Evolutionary conservation across 2,888 invertebrate species (phyloP), one percentile per base, ranked within the genome.

Genomic region (Galerucella pusilla): DNA sequence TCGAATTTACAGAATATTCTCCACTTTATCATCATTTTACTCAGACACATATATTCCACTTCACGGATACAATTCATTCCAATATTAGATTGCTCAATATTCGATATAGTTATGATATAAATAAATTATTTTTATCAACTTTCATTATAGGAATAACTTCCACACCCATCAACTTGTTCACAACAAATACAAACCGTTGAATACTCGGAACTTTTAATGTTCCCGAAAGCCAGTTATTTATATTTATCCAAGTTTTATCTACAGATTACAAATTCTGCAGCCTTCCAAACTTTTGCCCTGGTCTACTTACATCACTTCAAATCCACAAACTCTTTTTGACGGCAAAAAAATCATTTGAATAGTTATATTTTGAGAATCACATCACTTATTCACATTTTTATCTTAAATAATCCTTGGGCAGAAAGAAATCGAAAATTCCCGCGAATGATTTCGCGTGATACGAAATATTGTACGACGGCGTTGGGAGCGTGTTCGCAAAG

Each of bases 401-500:
- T 70, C 25, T 35, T 4, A 11, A 59, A 68, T 14, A 46, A 46
- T 67, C 54, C 45, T 9, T 6, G 20, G 7, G 4, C 6, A 46
- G 25, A 45, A 20, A 16, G 35, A 54, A 67, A 25, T 60, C 60
- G 68, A n/a, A 35, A 68, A 71, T 68, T 64, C 71, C 54, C 71
- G 74, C 71, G 68, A 71, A 20, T 73, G 68, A 70, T 76, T 71
- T 74, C 75, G 71, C 75, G 71, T 35, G 61, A 54, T 52, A 60
- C 59, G 57, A 16, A 16, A 69, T 76, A 16, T 64, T 70, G n/a
- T 54, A 60, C 77, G 77, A 61, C 77, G 66, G 66, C 25, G 68
- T 68, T 45, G 67, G 57, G 46, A 46, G 54, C 66, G 61, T 49
- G 72, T 71, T 71, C 59, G 67, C 35, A 73, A 45, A 66, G 70